These are phyloP conservation scores for Menura novaehollandiae DNA, from an alignment of 2,113 vertebrate genomes.

Conservation along the genomic window DNA sequence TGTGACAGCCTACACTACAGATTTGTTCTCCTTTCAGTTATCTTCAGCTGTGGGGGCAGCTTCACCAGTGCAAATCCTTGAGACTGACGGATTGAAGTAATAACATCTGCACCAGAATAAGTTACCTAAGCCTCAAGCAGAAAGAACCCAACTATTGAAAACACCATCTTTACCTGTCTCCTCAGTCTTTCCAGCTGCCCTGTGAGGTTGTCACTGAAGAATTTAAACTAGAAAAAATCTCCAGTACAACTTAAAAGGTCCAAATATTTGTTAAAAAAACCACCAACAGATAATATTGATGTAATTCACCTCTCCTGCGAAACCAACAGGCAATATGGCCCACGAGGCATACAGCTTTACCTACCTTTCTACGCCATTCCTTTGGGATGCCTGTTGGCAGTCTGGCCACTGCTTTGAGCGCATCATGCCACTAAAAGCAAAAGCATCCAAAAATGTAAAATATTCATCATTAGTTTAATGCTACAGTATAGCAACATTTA, in stretches of 20 bases:
- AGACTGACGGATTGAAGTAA: background rate
- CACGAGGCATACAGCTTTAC: background rate
- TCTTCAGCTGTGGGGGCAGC: background rate
- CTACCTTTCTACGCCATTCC: conserved; percentile 94
- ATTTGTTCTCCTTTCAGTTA: background rate
- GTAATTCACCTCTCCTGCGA: background rate
- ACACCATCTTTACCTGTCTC: background rate
- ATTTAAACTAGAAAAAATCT: background rate
- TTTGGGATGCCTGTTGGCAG: conserved; percentile 94
- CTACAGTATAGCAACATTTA: background rate
- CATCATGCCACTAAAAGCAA: conserved; percentile 91
- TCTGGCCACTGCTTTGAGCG: conserved; percentile 93
- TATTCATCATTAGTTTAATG: background rate
- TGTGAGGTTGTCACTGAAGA: background rate
- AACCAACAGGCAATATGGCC: background rate
- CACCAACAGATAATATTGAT: background rate
- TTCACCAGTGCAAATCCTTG: background rate
- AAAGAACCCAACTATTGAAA: background rate
- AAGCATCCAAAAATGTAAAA: background rate
- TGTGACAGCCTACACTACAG: background rate
- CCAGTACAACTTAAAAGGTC: background rate
- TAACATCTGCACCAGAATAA: background rate
- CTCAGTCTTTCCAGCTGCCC: background rate
- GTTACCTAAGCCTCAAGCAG: background rate
- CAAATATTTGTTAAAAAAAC: background rate